Base-by-base conservation (phyloP, 2,888 invertebrate species). In the Furcula furcula region DNA sequence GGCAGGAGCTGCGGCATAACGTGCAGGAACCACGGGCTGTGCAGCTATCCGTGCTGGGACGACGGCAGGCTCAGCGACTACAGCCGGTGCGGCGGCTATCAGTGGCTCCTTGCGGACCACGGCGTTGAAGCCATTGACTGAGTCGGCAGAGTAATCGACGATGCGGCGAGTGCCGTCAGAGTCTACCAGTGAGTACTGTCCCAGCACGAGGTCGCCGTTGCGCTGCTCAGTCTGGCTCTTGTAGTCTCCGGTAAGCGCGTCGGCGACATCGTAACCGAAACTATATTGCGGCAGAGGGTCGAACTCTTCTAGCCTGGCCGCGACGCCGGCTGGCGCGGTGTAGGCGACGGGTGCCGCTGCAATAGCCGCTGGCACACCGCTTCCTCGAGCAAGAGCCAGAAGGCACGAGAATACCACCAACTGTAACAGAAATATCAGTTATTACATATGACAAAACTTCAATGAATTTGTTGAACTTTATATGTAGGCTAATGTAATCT, bases 201-300 rank as follows among this genome's bases (percentile, higher is more conserved):
- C 84, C 42, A 71, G 76, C 2, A 91, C 91, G 18, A 91, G 57
- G 43, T 90, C 90, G 32, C 91, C 91, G 34, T 85, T 80, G 42
- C 90, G 77, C 35, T 85, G 78, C 47, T 91, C 91, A 4, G 64
- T 66, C 43, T 80, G 84, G 46, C 75, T 81, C 58, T 85, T 85
- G 64, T 75, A 78, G 55, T 85, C 85, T 1, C 84, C 84, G 30
- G 85, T 83, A 20, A 79, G 65, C 2, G 78, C 56, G 41, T 86
- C 85, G 0, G 76, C 76, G 10, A 86, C 84, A 31, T 78, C 64
- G 46, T 85, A 86, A 19, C 77, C 83, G 46, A 76, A 85, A 28
- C 65, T 67, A 73, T 92, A 92, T 64, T 91, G 91, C 0, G 92
- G 92, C 32, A 84, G 71, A 0, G 90, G 82, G 59, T 91, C 91